Evolutionary conservation across 2,113 vertebrate genomes (phyloP).

Genomic region (Corvus moneduloides): DNA sequence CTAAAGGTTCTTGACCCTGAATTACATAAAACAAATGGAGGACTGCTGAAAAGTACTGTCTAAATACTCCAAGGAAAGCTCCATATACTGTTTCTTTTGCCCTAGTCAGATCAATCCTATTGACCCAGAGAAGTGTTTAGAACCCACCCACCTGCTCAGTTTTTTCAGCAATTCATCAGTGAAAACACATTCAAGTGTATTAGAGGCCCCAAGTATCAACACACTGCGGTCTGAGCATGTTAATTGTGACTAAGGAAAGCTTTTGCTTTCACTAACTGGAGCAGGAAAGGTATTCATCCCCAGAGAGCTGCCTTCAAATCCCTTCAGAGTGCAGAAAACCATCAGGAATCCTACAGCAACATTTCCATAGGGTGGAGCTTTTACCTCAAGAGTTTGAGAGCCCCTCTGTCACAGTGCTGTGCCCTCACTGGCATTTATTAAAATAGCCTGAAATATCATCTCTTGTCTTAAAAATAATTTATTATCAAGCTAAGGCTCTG

Average conservation of each 20-base stretch:
- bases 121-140: background rate
- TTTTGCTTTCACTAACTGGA: background rate
- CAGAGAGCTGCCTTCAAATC: background rate
- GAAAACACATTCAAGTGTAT: background rate
- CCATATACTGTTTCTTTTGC: background rate
- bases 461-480: background rate
- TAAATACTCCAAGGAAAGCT: background rate
- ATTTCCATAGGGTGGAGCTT: background rate
- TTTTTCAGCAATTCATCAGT: background rate
- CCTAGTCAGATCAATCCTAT: background rate
- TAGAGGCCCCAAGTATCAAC: background rate
- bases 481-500: background rate
- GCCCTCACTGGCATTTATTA: background rate
- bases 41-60: background rate
- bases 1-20: background rate
- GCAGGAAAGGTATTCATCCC: background rate
- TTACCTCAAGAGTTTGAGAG: background rate
- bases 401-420: background rate
- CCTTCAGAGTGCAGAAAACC: background rate
- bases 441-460: background rate
- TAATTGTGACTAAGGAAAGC: background rate
- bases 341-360: background rate
- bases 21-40: background rate
- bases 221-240: accelerated
- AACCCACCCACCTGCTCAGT: background rate